A percentile compares a stretch with the other conserved stretches of the same genome.
phyloP scores from a whole-genome alignment of 2,797 vertebrate species.

The Poecilia wingei region DNA sequence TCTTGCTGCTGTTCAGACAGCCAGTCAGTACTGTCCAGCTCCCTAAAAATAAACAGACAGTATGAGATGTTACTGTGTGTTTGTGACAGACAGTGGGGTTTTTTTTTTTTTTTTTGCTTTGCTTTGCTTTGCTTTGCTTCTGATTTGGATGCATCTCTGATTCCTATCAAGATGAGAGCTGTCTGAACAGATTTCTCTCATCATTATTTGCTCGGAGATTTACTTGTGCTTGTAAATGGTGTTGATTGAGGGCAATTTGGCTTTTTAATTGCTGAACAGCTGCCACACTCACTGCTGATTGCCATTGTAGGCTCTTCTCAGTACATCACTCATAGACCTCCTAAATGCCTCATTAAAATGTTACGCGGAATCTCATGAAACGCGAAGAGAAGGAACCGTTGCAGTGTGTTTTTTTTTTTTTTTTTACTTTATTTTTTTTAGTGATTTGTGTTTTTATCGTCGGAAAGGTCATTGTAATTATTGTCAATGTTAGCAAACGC shows the following conservation, averaged over 20 bases:
- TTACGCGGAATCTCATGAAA: slow-evolving; percentile 73
- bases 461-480: slow-evolving; percentile 77
- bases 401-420: slow-evolving; percentile 53
- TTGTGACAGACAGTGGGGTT: slow-evolving; percentile 36
- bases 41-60: slow-evolving; percentile 34
- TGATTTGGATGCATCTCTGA: slow-evolving; percentile 79
- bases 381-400: slow-evolving; percentile 65
- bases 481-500: slow-evolving; percentile 77
- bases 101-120: not conserved
- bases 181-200: slow-evolving; percentile 81
- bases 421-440: slow-evolving; percentile 1
- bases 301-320: slow-evolving; percentile 81
- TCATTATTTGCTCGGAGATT: slow-evolving; percentile 83
- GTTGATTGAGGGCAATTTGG: slow-evolving; percentile 86
- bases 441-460: slow-evolving; percentile 77
- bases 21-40: slow-evolving; percentile 33
- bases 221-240: slow-evolving; percentile 82
- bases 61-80: slow-evolving; percentile 10
- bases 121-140: slow-evolving; percentile 47
- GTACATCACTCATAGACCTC: slow-evolving; percentile 79
- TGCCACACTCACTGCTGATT: slow-evolving; percentile 82
- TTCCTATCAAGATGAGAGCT: slow-evolving; percentile 81
- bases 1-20: slow-evolving; percentile 40
- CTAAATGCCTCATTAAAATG: slow-evolving; percentile 81
- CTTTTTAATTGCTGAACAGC: slow-evolving; percentile 85